phyloP scores from a whole-genome alignment of 2,113 vertebrate genomes.

The Seriola aureovittata region DNA sequence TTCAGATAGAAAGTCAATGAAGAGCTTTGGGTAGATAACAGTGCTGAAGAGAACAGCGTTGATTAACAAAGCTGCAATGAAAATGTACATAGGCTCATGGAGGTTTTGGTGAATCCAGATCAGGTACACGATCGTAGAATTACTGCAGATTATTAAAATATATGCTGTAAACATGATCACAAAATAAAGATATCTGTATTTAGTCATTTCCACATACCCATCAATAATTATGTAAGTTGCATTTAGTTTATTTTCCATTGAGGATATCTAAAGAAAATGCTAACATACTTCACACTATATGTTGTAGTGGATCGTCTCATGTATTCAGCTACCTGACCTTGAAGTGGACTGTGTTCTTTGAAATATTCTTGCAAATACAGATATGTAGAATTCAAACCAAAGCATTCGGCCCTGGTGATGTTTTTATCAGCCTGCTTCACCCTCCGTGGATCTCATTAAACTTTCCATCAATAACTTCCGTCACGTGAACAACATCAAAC shows the following conservation, averaged over 20 bases:
- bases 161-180: slow-evolving; percentile 34
- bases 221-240: slow-evolving; percentile 31
- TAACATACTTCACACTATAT: too few species aligned
- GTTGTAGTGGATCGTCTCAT: too few species aligned
- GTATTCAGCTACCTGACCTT: not conserved
- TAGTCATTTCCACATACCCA: slow-evolving; percentile 40
- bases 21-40: slow-evolving; percentile 3
- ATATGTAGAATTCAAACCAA: not conserved
- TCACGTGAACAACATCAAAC: not conserved
- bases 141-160: slow-evolving; percentile 46
- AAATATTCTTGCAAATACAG: too few species aligned
- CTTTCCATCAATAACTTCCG: not conserved
- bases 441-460: slow-evolving; percentile 39
- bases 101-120: slow-evolving; percentile 40
- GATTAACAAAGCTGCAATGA: slow-evolving; percentile 50
- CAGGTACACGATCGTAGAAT: slow-evolving; percentile 33
- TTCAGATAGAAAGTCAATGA: slow-evolving; percentile 9
- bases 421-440: not conserved
- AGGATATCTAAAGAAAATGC: not conserved
- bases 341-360: too few species aligned
- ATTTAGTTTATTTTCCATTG: slow-evolving; percentile 13
- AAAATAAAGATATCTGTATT: slow-evolving; percentile 61
- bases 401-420: not conserved
- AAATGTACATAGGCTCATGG: slow-evolving; percentile 66
- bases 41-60: slow-evolving; percentile 8